Evolutionary conservation across 2,797 vertebrate genomes (phyloP).

Genomic region (Pristis pectinata): DNA sequence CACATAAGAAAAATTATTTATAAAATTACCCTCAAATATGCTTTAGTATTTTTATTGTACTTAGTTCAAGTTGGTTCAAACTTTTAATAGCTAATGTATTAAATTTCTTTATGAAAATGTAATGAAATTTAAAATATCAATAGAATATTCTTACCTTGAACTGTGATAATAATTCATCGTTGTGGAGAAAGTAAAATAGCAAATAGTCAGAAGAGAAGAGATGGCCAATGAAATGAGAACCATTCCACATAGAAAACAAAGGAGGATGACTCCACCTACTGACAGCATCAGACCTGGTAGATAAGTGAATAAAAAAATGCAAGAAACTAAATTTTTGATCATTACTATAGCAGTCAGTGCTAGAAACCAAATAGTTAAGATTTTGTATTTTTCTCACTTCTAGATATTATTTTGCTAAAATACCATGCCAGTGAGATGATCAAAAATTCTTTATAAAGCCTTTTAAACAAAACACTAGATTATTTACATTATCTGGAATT

Average conservation of each 20-base stretch:
- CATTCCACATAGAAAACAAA: slow-evolving; percentile 64
- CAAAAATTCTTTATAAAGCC: background rate
- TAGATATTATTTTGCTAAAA: background rate
- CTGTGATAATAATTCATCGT: slow-evolving; percentile 56
- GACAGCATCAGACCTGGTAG: slow-evolving; percentile 60
- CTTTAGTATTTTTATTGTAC: background rate
- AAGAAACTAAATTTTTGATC: background rate
- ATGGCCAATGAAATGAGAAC: slow-evolving; percentile 55
- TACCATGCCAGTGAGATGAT: background rate
- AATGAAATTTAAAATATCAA: background rate
- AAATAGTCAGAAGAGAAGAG: slow-evolving; percentile 53
- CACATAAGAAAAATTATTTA: background rate
- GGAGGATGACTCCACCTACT: slow-evolving; percentile 57
- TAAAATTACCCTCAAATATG: background rate
- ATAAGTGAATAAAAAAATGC: slow-evolving; percentile 36
- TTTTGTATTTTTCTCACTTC: background rate
- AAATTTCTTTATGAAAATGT: background rate
- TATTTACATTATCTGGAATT: background rate
- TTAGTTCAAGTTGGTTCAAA: background rate
- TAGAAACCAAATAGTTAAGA: background rate
- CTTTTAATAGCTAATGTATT: background rate
- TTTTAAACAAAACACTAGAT: background rate
- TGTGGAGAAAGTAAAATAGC: slow-evolving; percentile 54
- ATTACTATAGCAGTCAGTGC: background rate
- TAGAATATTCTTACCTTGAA: slow-evolving; percentile 50